Base-by-base conservation (phyloP, 2,888 invertebrate genomes). In the Netelia inedita region DNA sequence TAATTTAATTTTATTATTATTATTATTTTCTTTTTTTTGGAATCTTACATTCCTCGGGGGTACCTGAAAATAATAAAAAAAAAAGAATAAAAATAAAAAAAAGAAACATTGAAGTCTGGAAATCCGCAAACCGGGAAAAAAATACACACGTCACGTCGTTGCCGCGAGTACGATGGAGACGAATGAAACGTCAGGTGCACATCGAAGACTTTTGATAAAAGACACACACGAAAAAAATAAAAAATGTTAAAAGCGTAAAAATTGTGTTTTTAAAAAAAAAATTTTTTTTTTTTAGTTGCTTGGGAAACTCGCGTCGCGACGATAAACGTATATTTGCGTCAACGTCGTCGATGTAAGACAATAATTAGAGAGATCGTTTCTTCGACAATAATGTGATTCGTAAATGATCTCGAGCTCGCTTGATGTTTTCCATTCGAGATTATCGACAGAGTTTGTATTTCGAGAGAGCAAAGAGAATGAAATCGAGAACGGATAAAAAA, bases 321-420 rank as follows among this genome's bases (percentile, higher is more conserved):
- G 9, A 57, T 16, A 21, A 23, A 76, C 3, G 41, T 68, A 72
- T 16, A 69, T 81, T 79, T 59, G 73, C 81, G 81, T 81, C 50
- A 57, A 79, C 55, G 57, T 85, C 83, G 87, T 87, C 85, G 72
- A 85, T 83, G 65, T 80, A 46, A 84, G 87, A 87, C 87, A 87
- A 87, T 87, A 87, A 87, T 83, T 83, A 86, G 78, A 83, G 71
- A 82, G 80, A 72, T 86, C 82, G 35, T 35, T 86, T 79, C 83
- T 82, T 86, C 82, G 87, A 87, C 86, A 87, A 87, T 87, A 87
- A 87, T 86, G 61, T 80, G 71, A 74, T 69, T 80, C 23, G 66
- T n/a, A 68, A 84, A 84, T 83, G 66, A 75, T 84, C 78, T 78
- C 61, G 76, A 41, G 55, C 72, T 73, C 28, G 75, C 73, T 19